These are phyloP conservation scores for Coleophora flavipennella DNA, from an alignment of 2,888 invertebrate species.

Conservation along the genomic window DNA sequence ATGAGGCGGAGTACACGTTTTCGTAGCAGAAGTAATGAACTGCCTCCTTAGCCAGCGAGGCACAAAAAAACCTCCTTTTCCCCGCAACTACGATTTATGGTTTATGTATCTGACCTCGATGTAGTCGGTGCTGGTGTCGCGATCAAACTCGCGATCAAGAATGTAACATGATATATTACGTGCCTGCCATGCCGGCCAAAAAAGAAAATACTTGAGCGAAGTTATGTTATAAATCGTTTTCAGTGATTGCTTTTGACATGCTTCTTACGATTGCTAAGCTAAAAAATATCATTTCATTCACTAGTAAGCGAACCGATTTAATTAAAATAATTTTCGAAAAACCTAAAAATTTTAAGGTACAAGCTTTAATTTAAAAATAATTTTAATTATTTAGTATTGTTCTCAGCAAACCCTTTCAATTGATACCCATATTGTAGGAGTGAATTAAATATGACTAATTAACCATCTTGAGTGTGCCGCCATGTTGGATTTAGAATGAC, in stretches of 20 bases:
- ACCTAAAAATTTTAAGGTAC: too few species aligned
- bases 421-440: too few species aligned
- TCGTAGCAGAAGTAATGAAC: slow-evolving; percentile 45
- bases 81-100: slow-evolving; percentile 48
- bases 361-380: too few species aligned
- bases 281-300: too few species aligned
- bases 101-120: slow-evolving; percentile 57
- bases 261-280: slow-evolving; percentile 15
- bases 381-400: too few species aligned
- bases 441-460: too few species aligned
- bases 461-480: too few species aligned
- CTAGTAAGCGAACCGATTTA: too few species aligned
- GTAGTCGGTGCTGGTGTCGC: slow-evolving; percentile 34
- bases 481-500: too few species aligned
- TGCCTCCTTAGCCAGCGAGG: slow-evolving; percentile 36
- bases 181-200: slow-evolving; percentile 9
- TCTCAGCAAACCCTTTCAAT: too few species aligned
- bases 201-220: slow-evolving; percentile 19
- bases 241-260: slow-evolving; percentile 24
- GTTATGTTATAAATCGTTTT: slow-evolving; percentile 28
- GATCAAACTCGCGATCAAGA: slow-evolving; percentile 44
- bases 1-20: slow-evolving; percentile 27
- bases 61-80: slow-evolving; percentile 41
- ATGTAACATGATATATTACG: slow-evolving; percentile 32
- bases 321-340: too few species aligned